phyloP scores from a whole-genome alignment of 2,113 vertebrate species.

The Ascaphus truei region DNA sequence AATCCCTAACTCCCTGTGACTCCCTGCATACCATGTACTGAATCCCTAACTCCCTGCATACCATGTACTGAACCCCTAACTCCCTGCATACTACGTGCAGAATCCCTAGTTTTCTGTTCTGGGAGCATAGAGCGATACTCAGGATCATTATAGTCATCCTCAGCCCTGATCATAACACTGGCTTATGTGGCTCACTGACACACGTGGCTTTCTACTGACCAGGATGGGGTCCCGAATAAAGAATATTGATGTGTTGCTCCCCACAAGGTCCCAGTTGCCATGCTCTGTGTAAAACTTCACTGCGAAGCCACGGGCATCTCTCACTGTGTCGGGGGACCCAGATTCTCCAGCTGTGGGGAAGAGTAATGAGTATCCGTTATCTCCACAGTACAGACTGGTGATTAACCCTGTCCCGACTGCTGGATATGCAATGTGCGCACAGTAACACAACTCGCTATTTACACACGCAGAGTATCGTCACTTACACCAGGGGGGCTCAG shows the following conservation, averaged over 20 bases:
- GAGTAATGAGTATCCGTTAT: not conserved
- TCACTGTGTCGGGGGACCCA: not conserved
- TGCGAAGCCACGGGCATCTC: conserved; percentile 31
- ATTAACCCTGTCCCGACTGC: too few species aligned
- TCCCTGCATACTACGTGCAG: too few species aligned
- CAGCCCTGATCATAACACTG: not conserved
- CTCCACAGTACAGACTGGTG: too few species aligned
- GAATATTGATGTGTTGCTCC: conserved; percentile 29
- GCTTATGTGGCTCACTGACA: not conserved
- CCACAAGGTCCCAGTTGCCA: conserved; percentile 34
- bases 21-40: too few species aligned
- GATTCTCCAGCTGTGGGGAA: conserved; percentile 9
- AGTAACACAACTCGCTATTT: too few species aligned
- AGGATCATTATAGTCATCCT: not conserved
- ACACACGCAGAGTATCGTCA: too few species aligned
- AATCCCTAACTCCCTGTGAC: too few species aligned
- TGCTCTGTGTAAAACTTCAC: conserved; percentile 36
- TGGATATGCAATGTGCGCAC: too few species aligned
- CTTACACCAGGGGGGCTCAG: too few species aligned
- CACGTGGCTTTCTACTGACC: conserved; percentile 20
- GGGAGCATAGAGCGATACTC: not conserved
- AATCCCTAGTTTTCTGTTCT: too few species aligned
- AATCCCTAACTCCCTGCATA: too few species aligned
- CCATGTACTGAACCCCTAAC: too few species aligned
- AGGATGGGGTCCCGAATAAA: conserved; percentile 31